Conservation (phyloP, 1,140 invertebrate species). For the Drosophila sp. region DNA sequence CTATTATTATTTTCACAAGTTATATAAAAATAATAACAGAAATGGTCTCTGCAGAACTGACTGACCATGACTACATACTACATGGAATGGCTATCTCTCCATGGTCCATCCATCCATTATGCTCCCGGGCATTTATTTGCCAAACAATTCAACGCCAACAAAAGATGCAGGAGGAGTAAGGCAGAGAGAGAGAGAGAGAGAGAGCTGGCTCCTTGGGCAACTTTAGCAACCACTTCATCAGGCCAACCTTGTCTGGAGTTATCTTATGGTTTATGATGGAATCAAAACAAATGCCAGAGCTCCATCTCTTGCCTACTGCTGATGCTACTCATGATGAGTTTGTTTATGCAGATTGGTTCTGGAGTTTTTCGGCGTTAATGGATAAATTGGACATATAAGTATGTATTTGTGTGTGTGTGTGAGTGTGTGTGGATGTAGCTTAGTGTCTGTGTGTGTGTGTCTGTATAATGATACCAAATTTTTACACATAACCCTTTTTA, state of each 20-base stretch:
- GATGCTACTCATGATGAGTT: constrained; percentile 63
- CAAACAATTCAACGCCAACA: constrained; percentile 65
- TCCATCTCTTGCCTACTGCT: constrained; percentile 25
- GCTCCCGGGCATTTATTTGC: constrained; percentile 78
- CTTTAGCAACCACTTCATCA: constrained; percentile 75
- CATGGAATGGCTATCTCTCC: constrained; percentile 34
- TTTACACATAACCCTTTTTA: constrained; percentile 55
- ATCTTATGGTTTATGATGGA: constrained; percentile 79
- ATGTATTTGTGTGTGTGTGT: constrained; percentile 38
- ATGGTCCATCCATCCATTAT: constrained; percentile 66
- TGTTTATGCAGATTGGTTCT: constrained; percentile 79
- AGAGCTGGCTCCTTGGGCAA: constrained; percentile 56
- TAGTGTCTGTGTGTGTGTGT: constrained; percentile 24
- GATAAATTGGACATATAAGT: constrained; percentile 59
- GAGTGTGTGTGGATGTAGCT: constrained; percentile 20
- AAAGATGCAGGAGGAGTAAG: neutral
- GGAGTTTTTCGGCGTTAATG: constrained; percentile 76
- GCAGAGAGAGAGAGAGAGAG: constrained; percentile 23
- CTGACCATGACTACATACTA: constrained; percentile 3
- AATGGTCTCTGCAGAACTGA: constrained; percentile 24
- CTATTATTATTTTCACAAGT: constrained; percentile 81
- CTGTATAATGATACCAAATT: constrained; percentile 31
- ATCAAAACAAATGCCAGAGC: constrained; percentile 76
- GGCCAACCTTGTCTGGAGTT: constrained; percentile 61
- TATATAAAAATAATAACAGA: constrained; percentile 79